Evolutionary conservation across 2,888 invertebrate genomes (phyloP), one percentile per base, ranked within the genome.

Genomic region (Ametastegia equiseti): DNA sequence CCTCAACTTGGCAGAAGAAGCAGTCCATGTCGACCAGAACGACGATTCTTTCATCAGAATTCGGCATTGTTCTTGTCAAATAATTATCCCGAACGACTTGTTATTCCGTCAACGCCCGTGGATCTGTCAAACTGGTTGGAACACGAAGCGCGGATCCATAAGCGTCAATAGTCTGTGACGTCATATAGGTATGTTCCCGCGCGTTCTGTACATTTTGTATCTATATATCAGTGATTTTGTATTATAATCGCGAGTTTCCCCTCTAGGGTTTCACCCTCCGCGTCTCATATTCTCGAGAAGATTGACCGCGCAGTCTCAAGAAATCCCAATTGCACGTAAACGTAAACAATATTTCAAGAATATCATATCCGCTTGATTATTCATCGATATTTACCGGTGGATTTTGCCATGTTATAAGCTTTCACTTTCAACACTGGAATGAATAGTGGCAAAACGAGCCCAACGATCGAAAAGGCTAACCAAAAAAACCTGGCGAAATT

Each of bases 1-100:
- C 97, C 92, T 99, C 99, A 1, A 99, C 99, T 94, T 99, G 99
- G 88, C 99, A 99, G 92, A 98, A 99, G 92, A 99, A 99, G 92
- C 99, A 99, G 92, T 99, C 99, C 99, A 99, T 99, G 91, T 99
- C 99, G 75, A 99, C 96, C 75, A 99, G 93, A 60, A 97, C 95
- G 27, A 99, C 93, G 27, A 98, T 94, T 85, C 96, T 92, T 83
- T 95, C 94, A 39, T 87, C 89, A 84, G 93, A 92, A 83, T 89
- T 75, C 1, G 60, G 19, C 77, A 60, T 78, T 33, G 11, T n/a
- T 57, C 27, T 65, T 19, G 19, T n/a, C 11, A 0, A 65, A 1
- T 65, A 19, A 36, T 36, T 65, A 36, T n/a, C 2, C 23, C 9
- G 33, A 36, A 65, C 19, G 57, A 15, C n/a, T 60, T 60, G 27